A percentile compares a stretch with the other conserved stretches of the same genome.
These are phyloP conservation scores for Ceryle rudis DNA, from an alignment of 2,797 vertebrate genomes.

Conservation along the genomic window DNA sequence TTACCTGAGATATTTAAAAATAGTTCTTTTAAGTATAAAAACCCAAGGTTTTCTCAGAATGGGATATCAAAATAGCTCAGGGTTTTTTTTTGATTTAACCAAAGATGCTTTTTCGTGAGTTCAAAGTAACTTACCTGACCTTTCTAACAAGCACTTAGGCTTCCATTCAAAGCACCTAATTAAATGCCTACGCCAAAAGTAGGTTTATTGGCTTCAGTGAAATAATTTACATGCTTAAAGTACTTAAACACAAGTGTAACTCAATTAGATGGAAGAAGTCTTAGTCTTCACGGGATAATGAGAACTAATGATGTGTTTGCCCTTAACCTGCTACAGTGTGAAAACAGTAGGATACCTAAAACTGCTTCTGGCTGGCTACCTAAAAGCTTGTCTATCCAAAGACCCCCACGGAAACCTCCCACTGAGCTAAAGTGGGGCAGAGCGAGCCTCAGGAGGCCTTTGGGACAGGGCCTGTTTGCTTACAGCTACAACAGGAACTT, in stretches of 20 bases:
- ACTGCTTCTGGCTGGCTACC: not conserved
- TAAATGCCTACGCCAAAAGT: conserved; percentile 9
- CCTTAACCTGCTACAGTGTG: not conserved
- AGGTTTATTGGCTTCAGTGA: conserved; percentile 15
- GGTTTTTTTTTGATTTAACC: not conserved
- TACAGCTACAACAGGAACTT: not conserved
- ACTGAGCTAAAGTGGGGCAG: not conserved
- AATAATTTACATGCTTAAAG: conserved; percentile 24
- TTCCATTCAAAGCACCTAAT: conserved; percentile 1
- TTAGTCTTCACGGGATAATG: not conserved
- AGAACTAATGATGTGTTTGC: conserved; percentile 8
- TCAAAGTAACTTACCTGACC: not conserved
- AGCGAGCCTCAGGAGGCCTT: not conserved
- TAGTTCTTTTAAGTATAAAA: not conserved
- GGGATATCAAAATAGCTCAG: not conserved
- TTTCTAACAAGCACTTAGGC: not conserved
- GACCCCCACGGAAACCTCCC: not conserved
- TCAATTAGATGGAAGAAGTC: conserved; percentile 13
- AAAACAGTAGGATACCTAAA: not conserved
- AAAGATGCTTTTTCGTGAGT: not conserved
- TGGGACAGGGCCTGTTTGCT: not conserved
- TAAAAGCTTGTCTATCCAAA: not conserved
- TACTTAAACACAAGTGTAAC: conserved; percentile 12
- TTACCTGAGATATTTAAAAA: not conserved
- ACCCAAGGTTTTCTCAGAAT: not conserved